Percentiles rank a stretch among this genome's conserved stretches.
Evolutionary conservation across 2,797 vertebrate genomes (phyloP).

Genomic region (Pseudomugil tenellus): DNA sequence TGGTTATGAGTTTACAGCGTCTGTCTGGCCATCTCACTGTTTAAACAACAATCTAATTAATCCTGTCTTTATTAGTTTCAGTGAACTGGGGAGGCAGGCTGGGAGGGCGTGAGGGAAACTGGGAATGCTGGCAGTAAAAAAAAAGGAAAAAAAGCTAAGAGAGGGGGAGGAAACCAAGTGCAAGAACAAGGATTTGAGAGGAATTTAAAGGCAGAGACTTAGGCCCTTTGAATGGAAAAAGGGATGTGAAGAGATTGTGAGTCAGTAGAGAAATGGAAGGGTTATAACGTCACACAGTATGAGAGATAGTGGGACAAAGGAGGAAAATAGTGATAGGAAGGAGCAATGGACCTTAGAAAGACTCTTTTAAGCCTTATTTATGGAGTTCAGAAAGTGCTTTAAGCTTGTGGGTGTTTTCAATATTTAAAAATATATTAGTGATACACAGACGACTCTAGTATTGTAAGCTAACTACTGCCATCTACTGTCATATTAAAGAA

Average conservation of each 20-base stretch:
- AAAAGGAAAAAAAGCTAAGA: conserved; percentile 57
- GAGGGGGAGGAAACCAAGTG: conserved; percentile 75
- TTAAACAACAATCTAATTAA: conserved; percentile 97
- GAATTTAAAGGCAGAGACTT: conserved; percentile 79
- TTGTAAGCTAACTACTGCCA: conserved; percentile 79
- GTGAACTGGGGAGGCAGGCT: conserved; percentile 85
- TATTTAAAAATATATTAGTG: conserved; percentile 35
- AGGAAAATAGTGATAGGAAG: conserved; percentile 51
- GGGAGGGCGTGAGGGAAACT: conserved; percentile 79
- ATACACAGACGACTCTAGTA: conserved; percentile 22
- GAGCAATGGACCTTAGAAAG: conserved; percentile 45
- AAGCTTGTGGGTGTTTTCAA: conserved; percentile 47
- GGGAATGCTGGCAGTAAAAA: conserved; percentile 79
- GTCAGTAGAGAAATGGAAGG: conserved; percentile 58
- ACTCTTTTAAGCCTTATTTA: conserved; percentile 51
- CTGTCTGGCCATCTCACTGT: conserved; percentile 91
- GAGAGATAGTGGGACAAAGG: conserved; percentile 47
- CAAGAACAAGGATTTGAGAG: conserved; percentile 80
- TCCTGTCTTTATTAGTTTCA: conserved; percentile 95
- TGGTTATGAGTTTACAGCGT: conserved; percentile 93
- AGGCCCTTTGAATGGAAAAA: conserved; percentile 70
- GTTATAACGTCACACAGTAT: conserved; percentile 60
- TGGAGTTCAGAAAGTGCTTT: conserved; percentile 45
- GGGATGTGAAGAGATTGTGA: conserved; percentile 62
- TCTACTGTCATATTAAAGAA: conserved; percentile 68